These are phyloP conservation scores for Malthinus flaveolus DNA, from an alignment of 2,888 invertebrate genomes.

Conservation along the genomic window DNA sequence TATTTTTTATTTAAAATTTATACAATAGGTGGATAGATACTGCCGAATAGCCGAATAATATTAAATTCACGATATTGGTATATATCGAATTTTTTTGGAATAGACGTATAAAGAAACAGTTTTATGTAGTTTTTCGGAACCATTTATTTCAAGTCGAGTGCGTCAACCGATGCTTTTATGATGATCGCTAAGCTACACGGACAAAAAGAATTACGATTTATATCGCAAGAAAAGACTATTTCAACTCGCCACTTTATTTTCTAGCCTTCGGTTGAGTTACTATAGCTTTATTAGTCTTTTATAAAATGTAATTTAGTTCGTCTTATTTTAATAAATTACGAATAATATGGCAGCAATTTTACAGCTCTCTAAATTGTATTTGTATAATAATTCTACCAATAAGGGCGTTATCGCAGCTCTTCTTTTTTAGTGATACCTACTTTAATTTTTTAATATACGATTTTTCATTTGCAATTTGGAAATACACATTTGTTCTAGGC, in stretches of 20 bases:
- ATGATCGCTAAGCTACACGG: constrained; percentile 24
- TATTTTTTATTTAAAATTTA: too few relatives aligned
- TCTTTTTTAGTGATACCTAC: too few relatives aligned
- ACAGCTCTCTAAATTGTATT: too few relatives aligned
- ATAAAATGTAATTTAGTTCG: constrained; percentile 9
- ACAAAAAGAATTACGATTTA: constrained; percentile 31
- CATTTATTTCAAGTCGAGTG: constrained; percentile 24
- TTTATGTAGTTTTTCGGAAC: constrained; percentile 6
- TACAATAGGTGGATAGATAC: too few relatives aligned
- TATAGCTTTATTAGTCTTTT: constrained; percentile 26
- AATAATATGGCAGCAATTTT: too few relatives aligned
- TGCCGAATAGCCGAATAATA: too few relatives aligned
- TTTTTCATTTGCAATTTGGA: constrained; percentile 1
- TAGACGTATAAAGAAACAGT: neutral
- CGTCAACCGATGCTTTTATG: constrained; percentile 28
- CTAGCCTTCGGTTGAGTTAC: constrained; percentile 24
- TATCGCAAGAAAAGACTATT: constrained; percentile 25
- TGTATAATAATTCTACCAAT: too few relatives aligned
- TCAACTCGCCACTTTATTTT: constrained; percentile 26
- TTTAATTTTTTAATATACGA: constrained; percentile 1
- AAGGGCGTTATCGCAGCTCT: too few relatives aligned
- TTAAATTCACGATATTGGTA: too few relatives aligned
- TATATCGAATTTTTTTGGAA: too few relatives aligned
- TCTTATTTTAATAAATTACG: too few relatives aligned
- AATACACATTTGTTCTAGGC: constrained; percentile 5